Evolutionary conservation across 2,113 vertebrate species (phyloP).

Genomic region (Thalassoma bifasciatum): DNA sequence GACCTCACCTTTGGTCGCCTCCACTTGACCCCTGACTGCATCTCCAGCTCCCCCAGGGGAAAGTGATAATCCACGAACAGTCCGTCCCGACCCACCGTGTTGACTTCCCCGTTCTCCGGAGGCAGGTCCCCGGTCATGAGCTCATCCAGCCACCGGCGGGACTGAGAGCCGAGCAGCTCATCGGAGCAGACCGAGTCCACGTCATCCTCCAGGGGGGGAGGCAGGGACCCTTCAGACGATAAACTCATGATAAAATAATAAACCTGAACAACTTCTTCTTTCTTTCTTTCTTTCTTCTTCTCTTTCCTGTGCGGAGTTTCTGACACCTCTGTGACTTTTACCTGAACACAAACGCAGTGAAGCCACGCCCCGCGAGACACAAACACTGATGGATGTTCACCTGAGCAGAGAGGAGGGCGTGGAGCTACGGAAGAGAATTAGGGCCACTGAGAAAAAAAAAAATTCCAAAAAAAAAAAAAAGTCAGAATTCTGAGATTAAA

Average conservation of each 20-base stretch:
- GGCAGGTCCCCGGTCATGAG: background rate
- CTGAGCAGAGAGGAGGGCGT: constrained; percentile 12
- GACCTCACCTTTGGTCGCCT: constrained; percentile 73
- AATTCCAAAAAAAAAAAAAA: too few relatives aligned
- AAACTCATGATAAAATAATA: background rate
- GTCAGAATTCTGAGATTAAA: too few relatives aligned
- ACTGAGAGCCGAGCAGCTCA: constrained; percentile 75
- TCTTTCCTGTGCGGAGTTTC: background rate
- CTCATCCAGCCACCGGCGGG: constrained; percentile 64
- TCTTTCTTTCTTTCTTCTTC: too few relatives aligned
- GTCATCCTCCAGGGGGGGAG: constrained; percentile 49
- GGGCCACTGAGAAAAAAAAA: too few relatives aligned
- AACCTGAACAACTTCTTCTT: too few relatives aligned
- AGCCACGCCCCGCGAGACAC: constrained; percentile 5
- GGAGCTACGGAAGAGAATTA: too few relatives aligned
- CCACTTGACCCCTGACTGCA: constrained; percentile 60
- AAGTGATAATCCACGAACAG: constrained; percentile 77
- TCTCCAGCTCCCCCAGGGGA: constrained; percentile 62
- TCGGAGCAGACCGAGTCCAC: constrained; percentile 58
- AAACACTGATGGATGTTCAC: background rate
- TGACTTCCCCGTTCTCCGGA: background rate
- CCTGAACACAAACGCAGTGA: accelerated
- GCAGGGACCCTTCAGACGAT: constrained; percentile 20
- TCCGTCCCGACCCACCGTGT: constrained; percentile 40
- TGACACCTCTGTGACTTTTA: background rate